Evolutionary conservation across 2,113 vertebrate species (phyloP).

Genomic region (Columbina picui): DNA sequence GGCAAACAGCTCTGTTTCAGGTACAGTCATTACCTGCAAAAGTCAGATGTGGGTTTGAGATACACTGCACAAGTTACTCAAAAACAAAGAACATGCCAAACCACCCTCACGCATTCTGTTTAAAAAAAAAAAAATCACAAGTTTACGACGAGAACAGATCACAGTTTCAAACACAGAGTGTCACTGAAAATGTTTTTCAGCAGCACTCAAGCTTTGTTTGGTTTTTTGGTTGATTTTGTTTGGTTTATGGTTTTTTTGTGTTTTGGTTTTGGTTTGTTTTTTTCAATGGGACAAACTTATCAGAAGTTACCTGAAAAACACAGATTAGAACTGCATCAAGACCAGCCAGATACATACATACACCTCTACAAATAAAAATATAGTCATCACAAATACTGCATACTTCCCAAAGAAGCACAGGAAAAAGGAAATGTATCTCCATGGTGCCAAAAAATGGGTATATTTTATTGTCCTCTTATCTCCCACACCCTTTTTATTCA

Average conservation of each 20-base stretch:
- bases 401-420: not conserved
- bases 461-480: not conserved
- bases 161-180: not conserved
- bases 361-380: not conserved
- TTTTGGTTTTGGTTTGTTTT: too few species aligned
- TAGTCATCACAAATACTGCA: not conserved
- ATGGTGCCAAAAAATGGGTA: not conserved
- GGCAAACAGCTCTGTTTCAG: not conserved
- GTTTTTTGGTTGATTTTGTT: too few species aligned
- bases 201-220: not conserved
- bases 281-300: not conserved
- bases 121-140: not conserved
- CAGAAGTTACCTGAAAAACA: not conserved
- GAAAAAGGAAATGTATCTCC: not conserved
- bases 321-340: not conserved
- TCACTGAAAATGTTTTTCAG: not conserved
- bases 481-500: not conserved
- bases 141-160: not conserved
- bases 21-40: not conserved
- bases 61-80: not conserved
- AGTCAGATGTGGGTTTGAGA: not conserved
- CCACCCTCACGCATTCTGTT: not conserved
- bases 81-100: not conserved
- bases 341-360: not conserved
- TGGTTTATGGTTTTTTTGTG: too few species aligned